Base-by-base conservation (phyloP, 1,140 invertebrate genomes). In the Lordiphosa stackelbergi region DNA sequence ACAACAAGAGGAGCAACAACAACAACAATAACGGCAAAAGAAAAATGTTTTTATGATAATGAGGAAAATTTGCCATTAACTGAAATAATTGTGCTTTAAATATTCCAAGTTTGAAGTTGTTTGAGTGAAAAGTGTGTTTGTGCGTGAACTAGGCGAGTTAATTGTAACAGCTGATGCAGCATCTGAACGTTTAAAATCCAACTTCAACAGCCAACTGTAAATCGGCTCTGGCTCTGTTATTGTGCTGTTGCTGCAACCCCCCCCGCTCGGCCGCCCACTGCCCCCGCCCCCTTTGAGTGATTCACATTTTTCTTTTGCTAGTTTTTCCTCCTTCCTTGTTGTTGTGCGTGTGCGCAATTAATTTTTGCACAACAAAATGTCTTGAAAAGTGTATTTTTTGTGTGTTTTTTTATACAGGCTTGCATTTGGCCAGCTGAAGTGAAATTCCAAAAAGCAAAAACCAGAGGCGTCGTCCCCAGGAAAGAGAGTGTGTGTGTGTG, bases 341-440 rank as follows among this genome's bases (percentile, higher is more conserved):
- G 35, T 31, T 74, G 72, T 79, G 77, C 71, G 71, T 83, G 75
- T 69, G 75, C 66, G 70, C 75, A 83, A 81, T 83, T 83, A 75
- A 70, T 77, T 63, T 47, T 81, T 62, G 45, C 47, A 45, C 42
- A 54, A 66, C 46, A 47, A 41, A 57, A 65, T 55, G 48, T 49
- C 46, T 69, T 56, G 46, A 70, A 75, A 75, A 64, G 61, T 53
- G 56, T 77, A 68, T 66, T 51, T 66, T 71, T 47, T 70, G 54
- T 36, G 22, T 24, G 19, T n/a, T 22, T 24, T 5, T 24, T 24
- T 53, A 57, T 71, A 65, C 69, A 81, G 77, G 75, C 68, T 81
- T 31, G 53, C 45, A 61, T 48, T 37, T 55, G 53, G 58, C 57
- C 64, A 31, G 28, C 28, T 71, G 53, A 84, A 73, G 77, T 81